Percentiles rank a stretch among this genome's conserved stretches.
Evolutionary conservation across 53 echinoderm and acorn worm species (phyloP).

Genomic region (Glandiceps talaboti): DNA sequence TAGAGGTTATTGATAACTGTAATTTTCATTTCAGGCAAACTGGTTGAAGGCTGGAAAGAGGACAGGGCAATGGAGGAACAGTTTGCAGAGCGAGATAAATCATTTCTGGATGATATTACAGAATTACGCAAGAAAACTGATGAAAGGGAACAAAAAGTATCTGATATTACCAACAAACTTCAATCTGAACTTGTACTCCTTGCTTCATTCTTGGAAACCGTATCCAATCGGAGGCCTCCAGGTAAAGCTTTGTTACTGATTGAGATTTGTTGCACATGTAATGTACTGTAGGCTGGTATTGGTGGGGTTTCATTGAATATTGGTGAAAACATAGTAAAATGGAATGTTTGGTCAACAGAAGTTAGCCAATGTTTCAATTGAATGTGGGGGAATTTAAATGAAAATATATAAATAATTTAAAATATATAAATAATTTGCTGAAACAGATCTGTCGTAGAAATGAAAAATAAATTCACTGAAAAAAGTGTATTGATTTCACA

Average conservation of each 20-base stretch:
- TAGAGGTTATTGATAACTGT: too few species aligned
- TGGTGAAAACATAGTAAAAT: background rate
- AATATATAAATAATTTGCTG: too few species aligned
- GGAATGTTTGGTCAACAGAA: background rate
- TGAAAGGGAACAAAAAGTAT: slow-evolving; percentile 64
- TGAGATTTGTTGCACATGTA: too few species aligned
- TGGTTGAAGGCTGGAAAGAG: slow-evolving; percentile 67
- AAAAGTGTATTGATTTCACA: too few species aligned
- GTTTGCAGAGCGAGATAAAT: slow-evolving; percentile 64
- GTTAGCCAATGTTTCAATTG: too few species aligned
- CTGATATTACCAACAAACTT: slow-evolving; percentile 70
- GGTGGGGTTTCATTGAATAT: too few species aligned
- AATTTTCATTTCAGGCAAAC: slow-evolving; percentile 50
- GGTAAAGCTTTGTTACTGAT: slow-evolving; percentile 26
- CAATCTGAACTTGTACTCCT: slow-evolving; percentile 59
- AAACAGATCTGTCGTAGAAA: too few species aligned
- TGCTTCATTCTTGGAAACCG: slow-evolving; percentile 61
- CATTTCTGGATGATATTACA: slow-evolving; percentile 86
- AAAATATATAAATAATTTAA: too few species aligned
- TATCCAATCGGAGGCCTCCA: slow-evolving; percentile 58
- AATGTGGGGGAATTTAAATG: too few species aligned
- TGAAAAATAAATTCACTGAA: too few species aligned
- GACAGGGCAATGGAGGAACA: slow-evolving; percentile 59
- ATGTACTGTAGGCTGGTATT: too few species aligned
- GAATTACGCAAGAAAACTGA: slow-evolving; percentile 70